A percentile compares a stretch with the other conserved stretches of the same genome.
Conservation (phyloP, 2,113 vertebrate genomes). For the Rafetus swinhoei region DNA sequence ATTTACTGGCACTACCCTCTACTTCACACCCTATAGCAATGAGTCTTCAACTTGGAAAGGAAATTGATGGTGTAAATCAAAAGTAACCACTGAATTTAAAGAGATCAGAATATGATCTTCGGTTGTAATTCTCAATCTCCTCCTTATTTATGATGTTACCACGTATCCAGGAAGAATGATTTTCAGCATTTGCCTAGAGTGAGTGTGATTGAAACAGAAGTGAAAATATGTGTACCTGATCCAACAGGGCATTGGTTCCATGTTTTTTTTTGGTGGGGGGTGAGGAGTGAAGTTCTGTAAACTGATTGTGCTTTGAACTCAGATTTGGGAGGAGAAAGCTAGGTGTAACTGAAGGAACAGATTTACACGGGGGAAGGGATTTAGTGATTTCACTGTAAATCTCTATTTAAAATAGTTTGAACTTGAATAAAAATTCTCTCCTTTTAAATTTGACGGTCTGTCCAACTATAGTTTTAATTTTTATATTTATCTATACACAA, state of each 20-base stretch:
- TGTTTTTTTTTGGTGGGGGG: neutral
- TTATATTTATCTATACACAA: rapidly evolving
- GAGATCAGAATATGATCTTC: neutral
- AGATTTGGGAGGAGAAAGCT: neutral
- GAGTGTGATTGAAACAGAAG: neutral
- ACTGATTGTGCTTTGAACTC: neutral
- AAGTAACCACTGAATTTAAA: neutral
- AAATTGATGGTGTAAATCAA: neutral
- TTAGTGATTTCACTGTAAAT: neutral
- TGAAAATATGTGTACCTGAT: neutral
- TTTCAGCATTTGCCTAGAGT: neutral
- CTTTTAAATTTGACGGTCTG: neutral
- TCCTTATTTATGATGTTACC: neutral
- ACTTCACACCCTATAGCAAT: neutral
- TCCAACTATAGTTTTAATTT: neutral
- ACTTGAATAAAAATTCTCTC: neutral
- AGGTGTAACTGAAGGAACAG: rapidly evolving
- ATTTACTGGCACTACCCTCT: neutral
- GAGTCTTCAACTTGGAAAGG: neutral
- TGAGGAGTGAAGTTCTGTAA: neutral
- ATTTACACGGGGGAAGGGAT: neutral
- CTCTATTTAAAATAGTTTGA: neutral
- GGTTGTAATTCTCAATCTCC: neutral
- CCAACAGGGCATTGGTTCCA: neutral
- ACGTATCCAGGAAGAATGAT: neutral